Evolutionary conservation across 2,113 vertebrate species (phyloP).

Genomic region (Myotis lucifugus): DNA sequence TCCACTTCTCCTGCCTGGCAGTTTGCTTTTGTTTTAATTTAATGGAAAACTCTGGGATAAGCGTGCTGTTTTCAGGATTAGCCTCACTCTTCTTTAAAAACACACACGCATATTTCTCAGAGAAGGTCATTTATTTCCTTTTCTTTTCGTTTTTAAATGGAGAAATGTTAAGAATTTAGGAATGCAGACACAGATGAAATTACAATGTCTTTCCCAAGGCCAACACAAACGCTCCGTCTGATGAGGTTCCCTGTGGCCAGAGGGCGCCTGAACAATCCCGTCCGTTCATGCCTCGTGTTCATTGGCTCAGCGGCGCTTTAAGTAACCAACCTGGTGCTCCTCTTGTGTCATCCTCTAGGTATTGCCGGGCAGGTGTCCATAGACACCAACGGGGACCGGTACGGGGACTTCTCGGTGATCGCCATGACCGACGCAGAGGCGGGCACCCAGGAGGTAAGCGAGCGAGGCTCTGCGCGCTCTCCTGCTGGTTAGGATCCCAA

Average conservation of each 20-base stretch:
- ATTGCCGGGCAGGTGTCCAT: constrained; percentile 97
- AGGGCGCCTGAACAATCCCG: constrained; percentile 84
- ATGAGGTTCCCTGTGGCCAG: constrained; percentile 90
- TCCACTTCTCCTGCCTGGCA: not conserved
- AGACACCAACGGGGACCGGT: constrained; percentile 94
- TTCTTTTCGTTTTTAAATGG: constrained; percentile 78
- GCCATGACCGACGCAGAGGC: constrained; percentile 92
- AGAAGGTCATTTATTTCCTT: constrained; percentile 75
- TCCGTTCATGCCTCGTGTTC: constrained; percentile 85
- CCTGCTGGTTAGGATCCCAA: not conserved
- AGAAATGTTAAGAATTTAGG: constrained; percentile 91
- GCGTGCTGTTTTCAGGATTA: constrained; percentile 58
- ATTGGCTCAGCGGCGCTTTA: constrained; percentile 83
- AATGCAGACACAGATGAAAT: constrained; percentile 90
- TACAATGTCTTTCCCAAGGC: constrained; percentile 88
- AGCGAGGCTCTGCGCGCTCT: not conserved
- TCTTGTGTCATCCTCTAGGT: constrained; percentile 86
- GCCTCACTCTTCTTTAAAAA: constrained; percentile 44
- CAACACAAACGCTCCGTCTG: constrained; percentile 87
- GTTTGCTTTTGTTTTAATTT: not conserved
- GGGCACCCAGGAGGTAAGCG: constrained; percentile 95
- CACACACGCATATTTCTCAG: constrained; percentile 70
- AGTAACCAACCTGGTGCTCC: constrained; percentile 84
- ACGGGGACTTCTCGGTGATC: constrained; percentile 96
- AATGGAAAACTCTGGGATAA: not conserved